phyloP scores from a whole-genome alignment of 2,888 invertebrate species.

The Nomada fucata region DNA sequence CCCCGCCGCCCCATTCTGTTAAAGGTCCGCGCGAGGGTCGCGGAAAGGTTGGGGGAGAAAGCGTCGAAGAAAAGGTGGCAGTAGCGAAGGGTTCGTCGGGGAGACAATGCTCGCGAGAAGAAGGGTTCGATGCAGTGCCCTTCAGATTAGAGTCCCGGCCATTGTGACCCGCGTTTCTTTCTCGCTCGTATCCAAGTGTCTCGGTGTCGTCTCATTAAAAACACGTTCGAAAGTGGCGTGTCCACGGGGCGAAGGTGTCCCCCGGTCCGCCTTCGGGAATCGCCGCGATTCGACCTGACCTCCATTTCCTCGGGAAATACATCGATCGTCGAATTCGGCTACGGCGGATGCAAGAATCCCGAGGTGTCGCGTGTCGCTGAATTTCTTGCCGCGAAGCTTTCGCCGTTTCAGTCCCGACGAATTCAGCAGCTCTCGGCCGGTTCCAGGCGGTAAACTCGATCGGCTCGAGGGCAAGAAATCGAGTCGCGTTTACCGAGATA shows the following conservation, averaged over 20 bases:
- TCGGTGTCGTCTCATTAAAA: slow-evolving; percentile 55
- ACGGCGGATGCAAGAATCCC: no score
- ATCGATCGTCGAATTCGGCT: not conserved
- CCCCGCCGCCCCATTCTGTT: slow-evolving; percentile 14
- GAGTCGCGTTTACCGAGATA: no score
- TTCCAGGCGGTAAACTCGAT: no score
- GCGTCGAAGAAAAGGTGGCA: slow-evolving; percentile 59
- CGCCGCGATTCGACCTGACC: not conserved
- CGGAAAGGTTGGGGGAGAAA: slow-evolving; percentile 46
- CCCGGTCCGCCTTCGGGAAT: not conserved
- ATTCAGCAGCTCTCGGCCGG: no score
- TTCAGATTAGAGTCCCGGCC: slow-evolving; percentile 78
- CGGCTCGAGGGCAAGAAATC: no score
- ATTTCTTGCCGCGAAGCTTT: not conserved
- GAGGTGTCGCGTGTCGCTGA: no score
- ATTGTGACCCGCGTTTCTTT: slow-evolving; percentile 74
- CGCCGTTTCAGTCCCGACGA: not conserved
- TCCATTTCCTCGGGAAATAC: no score
- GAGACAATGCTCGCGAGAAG: slow-evolving; percentile 72
- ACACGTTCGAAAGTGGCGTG: slow-evolving; percentile 51
- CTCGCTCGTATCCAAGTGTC: slow-evolving; percentile 49
- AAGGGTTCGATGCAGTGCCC: slow-evolving; percentile 80
- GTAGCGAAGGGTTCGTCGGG: slow-evolving; percentile 61
- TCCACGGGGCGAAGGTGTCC: slow-evolving; percentile 27
- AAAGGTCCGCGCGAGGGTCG: slow-evolving; percentile 64